Evolutionary conservation across 2,888 invertebrate species (phyloP), one percentile per base, ranked within the genome.

Genomic region (Podabrus alpinus): DNA sequence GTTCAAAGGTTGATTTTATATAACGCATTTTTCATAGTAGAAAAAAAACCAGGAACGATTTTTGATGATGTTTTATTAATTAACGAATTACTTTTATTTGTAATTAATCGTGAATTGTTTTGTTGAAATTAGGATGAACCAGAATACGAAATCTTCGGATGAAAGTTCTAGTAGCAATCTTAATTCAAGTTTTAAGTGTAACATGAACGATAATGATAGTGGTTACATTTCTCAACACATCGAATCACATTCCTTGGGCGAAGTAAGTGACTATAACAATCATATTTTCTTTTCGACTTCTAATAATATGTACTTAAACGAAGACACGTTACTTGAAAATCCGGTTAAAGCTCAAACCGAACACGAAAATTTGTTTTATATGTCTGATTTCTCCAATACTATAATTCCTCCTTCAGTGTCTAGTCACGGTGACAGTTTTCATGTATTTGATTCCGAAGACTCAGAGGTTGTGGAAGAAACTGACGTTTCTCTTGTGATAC

Each of bases 171-270:
- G 9, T 17, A 68, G 17, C 13, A 24, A 59, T 72, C n/a, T 13
- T 11, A 24, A 29, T 59, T 11, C 11, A 16, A 67, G 25, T 24
- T 59, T 66, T 10, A 69, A 25, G 19, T 61, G 67, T 17, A 59
- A 60, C 7, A 29, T 59, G 16, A 82, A 86, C 81, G 86, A 87
- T 78, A 83, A 85, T 76, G 87, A 87, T 79, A 87, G 87, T 80
- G 87, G 87, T 1, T 87, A 87, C 77, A 82, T 86, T 74, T 86
- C 86, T n/a, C 83, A 85, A 69, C 83, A 84, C 79, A 82, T 81
- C 15, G 86, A 87, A 81, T 85, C 86, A 15, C 86, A 85, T 75
- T 81, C 83, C 7, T 80, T 79, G 24, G 59, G 21, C 9, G 76
- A 76, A 21, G 66, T 69, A 15, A 79, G 77, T 16, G 15, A 60